Percentiles rank a stretch among this genome's conserved stretches.
These are phyloP conservation scores for Gobio gobio DNA, from an alignment of 2,113 vertebrate genomes.

Conservation along the genomic window DNA sequence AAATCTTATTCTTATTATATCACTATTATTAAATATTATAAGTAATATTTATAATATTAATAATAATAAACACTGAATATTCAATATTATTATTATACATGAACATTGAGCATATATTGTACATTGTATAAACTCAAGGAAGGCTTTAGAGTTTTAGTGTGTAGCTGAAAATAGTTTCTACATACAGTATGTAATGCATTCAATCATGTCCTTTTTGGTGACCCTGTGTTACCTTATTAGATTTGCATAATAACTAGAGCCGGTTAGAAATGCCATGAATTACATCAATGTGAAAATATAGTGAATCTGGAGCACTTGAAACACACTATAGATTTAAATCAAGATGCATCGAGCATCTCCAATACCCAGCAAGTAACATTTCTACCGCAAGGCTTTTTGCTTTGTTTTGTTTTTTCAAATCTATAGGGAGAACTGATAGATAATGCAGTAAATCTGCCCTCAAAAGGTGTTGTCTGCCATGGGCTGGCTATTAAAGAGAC, in stretches of 20 bases:
- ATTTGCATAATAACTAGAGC: not conserved
- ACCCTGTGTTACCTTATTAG: too few species aligned
- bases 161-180: too few species aligned
- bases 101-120: too few species aligned
- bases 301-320: not conserved
- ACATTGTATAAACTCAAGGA: too few species aligned
- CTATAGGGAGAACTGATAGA: not conserved
- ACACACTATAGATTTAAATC: not conserved
- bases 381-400: not conserved
- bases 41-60: not conserved
- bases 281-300: not conserved
- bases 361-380: not conserved
- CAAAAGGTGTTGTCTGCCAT: constrained; percentile 12
- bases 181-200: too few species aligned
- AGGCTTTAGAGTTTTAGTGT: too few species aligned
- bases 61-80: not conserved
- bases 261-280: not conserved
- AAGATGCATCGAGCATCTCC: not conserved
- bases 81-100: not conserved
- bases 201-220: too few species aligned
- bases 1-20: not conserved
- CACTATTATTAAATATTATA: not conserved
- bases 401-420: not conserved
- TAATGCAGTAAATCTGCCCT: not conserved
- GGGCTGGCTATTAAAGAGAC: constrained; percentile 12